Evolutionary conservation across 2,888 invertebrate genomes (phyloP), one percentile per base, ranked within the genome.

Genomic region (Pandemis heparana): DNA sequence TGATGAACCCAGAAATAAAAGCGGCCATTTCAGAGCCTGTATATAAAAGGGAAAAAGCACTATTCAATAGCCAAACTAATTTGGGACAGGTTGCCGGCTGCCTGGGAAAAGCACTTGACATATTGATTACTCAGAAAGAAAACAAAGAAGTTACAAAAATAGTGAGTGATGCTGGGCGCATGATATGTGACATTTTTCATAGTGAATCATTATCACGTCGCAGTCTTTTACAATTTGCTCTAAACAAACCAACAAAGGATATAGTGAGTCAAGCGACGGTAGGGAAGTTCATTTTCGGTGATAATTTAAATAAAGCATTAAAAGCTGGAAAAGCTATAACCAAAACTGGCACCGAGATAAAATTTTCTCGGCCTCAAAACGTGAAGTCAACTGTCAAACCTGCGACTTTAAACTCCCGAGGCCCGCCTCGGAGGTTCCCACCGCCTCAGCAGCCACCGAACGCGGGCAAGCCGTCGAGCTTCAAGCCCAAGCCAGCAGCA

Each of bases 401-500:
- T 46, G 46, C 12, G 14, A 46, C 7, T 41, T 41, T 41, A 41
- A 56, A 56, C 56, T 56, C n/a, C 56, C 8, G 59, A 18, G 59
- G 59, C 59, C 60, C 60, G 5, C 32, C 60, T 60, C 60, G 32
- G 38, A 60, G 38, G 32, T 38, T 18, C 38, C 60, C 16, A 14
- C 14, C 60, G 32, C 8, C 60, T 10, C 60, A 60, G 60, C 38
- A 32, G 23, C 18, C 23, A 23, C 59, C 59, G 59, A 59, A 32
- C 14, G 59, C 38, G 59, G 59, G 59, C 59, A 59, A 59, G 38
- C 12, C 59, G 14, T 23, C 59, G 38, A 32, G 38, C 51, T 53
- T 53, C 59, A 59, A 14, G 32, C 23, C 18, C 59, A 32, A 59
- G 38, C 59, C 59, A 59, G 59, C 32, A 18, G 32, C 59, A 59